Base-by-base conservation (phyloP, 1,140 invertebrate genomes). In the Pinna nobilis region DNA sequence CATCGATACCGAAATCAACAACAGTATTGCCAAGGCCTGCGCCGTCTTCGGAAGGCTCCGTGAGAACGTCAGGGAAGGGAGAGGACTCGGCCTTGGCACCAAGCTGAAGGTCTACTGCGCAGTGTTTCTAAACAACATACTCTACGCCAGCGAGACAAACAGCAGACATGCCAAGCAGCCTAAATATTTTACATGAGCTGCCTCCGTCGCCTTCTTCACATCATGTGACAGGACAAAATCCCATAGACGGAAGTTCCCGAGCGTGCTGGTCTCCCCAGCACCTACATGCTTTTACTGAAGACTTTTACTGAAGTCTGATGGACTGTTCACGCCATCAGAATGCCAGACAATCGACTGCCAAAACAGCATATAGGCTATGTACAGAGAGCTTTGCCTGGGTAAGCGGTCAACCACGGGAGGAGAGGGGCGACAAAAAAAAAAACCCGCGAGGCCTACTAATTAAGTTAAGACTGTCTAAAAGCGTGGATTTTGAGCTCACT, bases 51-150 rank as follows among this genome's bases (percentile, higher is more conserved):
- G 44, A 9, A 64, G 61, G 33, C 28, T 72, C 25, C 23, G 30
- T 20, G 23, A 51, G 32, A 5, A 23, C 7, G 70, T 72, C 33
- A 65, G 70, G 47, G 37, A 35, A 33, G 49, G 44, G 35, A 66
- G 49, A n/a, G 60, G 59, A 7, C 32, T 65, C 3, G 51, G 35
- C 13, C 49, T 55, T 33, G 49, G 7, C 2, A 74, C 51, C 11
- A 74, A 70, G 66, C 20, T 20, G 5, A 25, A 18, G 32, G 72
- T 60, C n/a, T 74, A 71, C 70, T 53, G 50, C 53, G 70, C 64
- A 28, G 51, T 66, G 39, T 63, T 73, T 49, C 47, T 73, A 33
- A 68, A 13, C 25, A 33, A 44, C 7, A 20, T 73, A 13, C 64
- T 67, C 6, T 41, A 41, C 35, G 51, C 25, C 23, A 23, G 64